phyloP scores from a whole-genome alignment of 2,113 vertebrate species.

The Melanerpes aurifrons region DNA sequence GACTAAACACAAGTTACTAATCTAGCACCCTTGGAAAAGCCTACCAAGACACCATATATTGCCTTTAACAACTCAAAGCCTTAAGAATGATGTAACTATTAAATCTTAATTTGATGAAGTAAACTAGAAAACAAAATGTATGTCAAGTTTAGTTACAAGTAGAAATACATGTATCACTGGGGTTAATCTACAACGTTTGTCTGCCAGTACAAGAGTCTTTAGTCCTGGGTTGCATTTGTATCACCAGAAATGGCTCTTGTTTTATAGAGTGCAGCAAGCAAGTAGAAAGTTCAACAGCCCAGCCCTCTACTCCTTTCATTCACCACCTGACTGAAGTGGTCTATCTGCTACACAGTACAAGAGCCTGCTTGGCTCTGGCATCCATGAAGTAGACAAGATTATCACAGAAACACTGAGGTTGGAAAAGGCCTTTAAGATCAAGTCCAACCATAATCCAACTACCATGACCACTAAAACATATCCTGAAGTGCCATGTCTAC shows the following conservation, averaged over 20 bases:
- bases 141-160: neutral
- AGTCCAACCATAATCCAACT: too few species aligned
- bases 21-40: neutral
- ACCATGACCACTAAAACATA: too few species aligned
- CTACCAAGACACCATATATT: neutral
- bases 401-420: too few species aligned
- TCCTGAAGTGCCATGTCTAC: too few species aligned
- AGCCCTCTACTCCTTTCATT: neutral
- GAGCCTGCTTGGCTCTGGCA: too few species aligned
- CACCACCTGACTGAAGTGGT: neutral
- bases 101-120: neutral
- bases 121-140: neutral
- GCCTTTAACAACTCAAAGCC: neutral
- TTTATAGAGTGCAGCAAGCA: neutral
- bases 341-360: accelerated
- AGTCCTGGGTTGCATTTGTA: neutral
- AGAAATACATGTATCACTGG: neutral
- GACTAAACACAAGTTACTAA: neutral
- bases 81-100: neutral
- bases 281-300: neutral
- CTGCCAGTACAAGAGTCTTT: neutral
- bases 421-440: too few species aligned
- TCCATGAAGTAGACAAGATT: neutral
- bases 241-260: neutral
- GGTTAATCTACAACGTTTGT: neutral